Conservation (phyloP, 2,797 vertebrate species). For the Echiichthys vipera region DNA sequence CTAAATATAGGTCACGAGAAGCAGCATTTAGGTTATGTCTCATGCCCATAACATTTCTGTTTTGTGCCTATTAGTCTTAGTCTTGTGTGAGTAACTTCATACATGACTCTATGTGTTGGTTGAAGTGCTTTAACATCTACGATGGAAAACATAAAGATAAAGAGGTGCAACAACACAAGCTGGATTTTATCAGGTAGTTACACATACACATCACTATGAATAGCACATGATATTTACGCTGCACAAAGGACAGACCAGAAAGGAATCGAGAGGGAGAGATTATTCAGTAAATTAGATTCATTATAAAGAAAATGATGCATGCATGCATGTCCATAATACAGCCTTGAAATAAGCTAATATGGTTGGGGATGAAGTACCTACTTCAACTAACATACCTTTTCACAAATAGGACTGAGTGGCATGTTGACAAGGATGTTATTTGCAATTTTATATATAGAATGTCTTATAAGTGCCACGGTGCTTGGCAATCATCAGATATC, state of each 20-base stretch:
- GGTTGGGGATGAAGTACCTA: background rate
- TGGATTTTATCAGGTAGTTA: background rate
- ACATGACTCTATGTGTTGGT: background rate
- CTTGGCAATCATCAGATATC: slow-evolving; percentile 35
- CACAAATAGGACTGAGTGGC: background rate
- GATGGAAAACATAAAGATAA: slow-evolving; percentile 29
- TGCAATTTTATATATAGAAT: too few relatives aligned
- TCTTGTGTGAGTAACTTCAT: slow-evolving; percentile 31
- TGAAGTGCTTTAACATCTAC: slow-evolving; percentile 41
- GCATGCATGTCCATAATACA: background rate
- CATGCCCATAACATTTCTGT: slow-evolving; percentile 23
- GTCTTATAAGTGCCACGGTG: slow-evolving; percentile 25
- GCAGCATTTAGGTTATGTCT: slow-evolving; percentile 44
- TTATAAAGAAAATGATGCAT: background rate
- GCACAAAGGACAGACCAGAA: background rate
- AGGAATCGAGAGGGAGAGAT: background rate
- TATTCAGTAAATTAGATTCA: background rate
- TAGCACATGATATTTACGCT: background rate
- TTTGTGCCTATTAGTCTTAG: slow-evolving; percentile 31
- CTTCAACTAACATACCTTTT: background rate
- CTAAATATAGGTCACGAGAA: slow-evolving; percentile 75
- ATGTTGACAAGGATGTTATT: background rate
- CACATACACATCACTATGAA: background rate
- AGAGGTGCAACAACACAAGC: background rate
- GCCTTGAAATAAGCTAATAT: background rate